Conservation (phyloP, 2,888 invertebrate genomes). For the Frankliniella intonsa region DNA sequence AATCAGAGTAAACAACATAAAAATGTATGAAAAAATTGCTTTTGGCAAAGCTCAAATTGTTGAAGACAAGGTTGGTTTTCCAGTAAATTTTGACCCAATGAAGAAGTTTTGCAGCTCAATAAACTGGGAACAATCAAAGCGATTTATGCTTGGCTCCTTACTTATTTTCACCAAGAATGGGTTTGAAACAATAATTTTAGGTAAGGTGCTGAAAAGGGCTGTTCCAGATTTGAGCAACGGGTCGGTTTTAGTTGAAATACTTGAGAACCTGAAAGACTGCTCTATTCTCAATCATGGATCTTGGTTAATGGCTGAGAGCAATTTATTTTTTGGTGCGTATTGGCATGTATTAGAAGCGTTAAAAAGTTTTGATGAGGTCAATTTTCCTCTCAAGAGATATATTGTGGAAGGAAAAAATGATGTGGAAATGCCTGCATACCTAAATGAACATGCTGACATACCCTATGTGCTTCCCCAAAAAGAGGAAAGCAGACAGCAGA, state of each 20-base stretch:
- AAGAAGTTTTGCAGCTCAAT: constrained; percentile 41
- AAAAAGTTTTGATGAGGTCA: constrained; percentile 52
- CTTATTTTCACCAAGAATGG: constrained; percentile 62
- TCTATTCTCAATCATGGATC: constrained; percentile 45
- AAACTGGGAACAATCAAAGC: constrained; percentile 52
- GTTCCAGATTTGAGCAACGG: constrained; percentile 49
- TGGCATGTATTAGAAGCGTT: constrained; percentile 67
- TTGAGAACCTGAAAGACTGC: constrained; percentile 44
- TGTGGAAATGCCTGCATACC: constrained; percentile 46
- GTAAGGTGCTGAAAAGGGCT: constrained; percentile 58
- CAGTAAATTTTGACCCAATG: constrained; percentile 41
- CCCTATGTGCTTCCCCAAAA: not conserved
- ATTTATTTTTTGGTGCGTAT: constrained; percentile 78
- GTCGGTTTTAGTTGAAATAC: constrained; percentile 37
- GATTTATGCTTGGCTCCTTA: constrained; percentile 67
- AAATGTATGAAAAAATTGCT: constrained; percentile 50
- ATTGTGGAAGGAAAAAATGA: constrained; percentile 53
- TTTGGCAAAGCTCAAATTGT: constrained; percentile 43
- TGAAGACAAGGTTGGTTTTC: constrained; percentile 37
- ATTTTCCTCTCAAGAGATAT: constrained; percentile 64
- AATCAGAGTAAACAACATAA: constrained; percentile 48
- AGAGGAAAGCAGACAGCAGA: not conserved
- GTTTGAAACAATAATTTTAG: constrained; percentile 65
- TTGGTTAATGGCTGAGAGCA: constrained; percentile 68
- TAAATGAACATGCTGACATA: constrained; percentile 37